Base-by-base conservation (phyloP, 2,797 vertebrate genomes). In the Propithecus deckenii region DNA sequence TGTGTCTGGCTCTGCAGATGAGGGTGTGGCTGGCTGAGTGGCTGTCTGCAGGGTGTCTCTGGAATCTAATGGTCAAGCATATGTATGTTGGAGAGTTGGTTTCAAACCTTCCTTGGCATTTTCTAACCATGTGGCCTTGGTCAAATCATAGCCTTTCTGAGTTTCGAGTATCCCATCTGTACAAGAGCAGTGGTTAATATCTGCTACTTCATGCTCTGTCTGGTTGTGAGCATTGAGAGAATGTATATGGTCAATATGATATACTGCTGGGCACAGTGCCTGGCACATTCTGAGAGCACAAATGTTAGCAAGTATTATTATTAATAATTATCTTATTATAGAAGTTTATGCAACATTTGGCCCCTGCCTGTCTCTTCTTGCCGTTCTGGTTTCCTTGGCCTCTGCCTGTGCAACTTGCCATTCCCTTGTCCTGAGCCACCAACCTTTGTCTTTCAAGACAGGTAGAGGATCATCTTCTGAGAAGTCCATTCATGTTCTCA, bases 331-430 rank as follows among this genome's bases (percentile, higher is more conserved):
- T 32, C 32, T 59, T 83, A 25, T 46, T 55, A 52, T 90, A 88
- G 89, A 96, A 83, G 41, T 97, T 88, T 89, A 59, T 86, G 75
- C 28, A 92, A 85, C 57, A 50, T 96, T 90, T 94, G 75, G 41
- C 80, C 55, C 88, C 87, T 87, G 80, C 75, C 76, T 97, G 43
- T 25, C 65, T 91, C 89, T 76, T 30, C 18, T 96, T 89, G 55
- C 89, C 63, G 65, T 61, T 93, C 74, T 69, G 65, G 5, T 94
- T 93, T 84, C 87, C 65, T 89, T 94, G 57, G 67, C 86, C 52
- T 93, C 67, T 91, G 50, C 86, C 81, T 95, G 91, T 96, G 89
- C 72, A 95, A 75, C 95, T 95, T 92, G 55, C 75, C n/a, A 18
- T 81, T 84, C 48, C 30, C 61, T 41, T 80, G 17, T 85, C 63